Base-by-base conservation (phyloP, 2,888 invertebrate genomes). In the Drosophila kuntzei region DNA sequence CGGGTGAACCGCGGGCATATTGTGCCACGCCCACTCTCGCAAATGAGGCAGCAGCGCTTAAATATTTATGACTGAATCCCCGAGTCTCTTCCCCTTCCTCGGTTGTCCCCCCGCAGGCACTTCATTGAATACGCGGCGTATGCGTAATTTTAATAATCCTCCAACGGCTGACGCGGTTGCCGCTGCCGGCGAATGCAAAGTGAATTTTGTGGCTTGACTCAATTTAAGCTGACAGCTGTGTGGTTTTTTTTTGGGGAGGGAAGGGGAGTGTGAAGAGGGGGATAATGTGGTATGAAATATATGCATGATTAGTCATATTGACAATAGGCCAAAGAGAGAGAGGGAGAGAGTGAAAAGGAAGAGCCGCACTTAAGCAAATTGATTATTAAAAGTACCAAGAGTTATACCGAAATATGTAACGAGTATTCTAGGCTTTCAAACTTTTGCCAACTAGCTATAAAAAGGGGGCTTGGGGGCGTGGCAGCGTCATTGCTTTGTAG, bases 121-220 rank as follows among this genome's bases (percentile, higher is more conserved):
- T 83, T 87, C 78, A 84, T 87, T 83, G 80, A 71, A 87, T 84
- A 78, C 89, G 87, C 71, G 87, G 89, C 89, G 83, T 89, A 84
- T 87, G 79, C 83, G 89, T 89, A 87, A 87, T 84, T 84, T 84
- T 87, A 84, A 84, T 84, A 84, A 84, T 84, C 89, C 89, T 72
- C 68, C 64, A 83, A 89, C 77, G 70, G 67, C 74, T 71, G 61
- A 80, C 87, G 53, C 50, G 70, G 69, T 74, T 70, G 62, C 84
- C 87, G 53, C 50, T 46, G 53, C 50, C 43, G 68, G 82, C 81
- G 53, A 82, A 76, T 82, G 68, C 73, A 83, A 83, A 83, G 87
- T 84, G 87, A 89, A 89, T 83, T 87, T 71, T 87, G 83, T 72
- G 83, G 83, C 86, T 74, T 82, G 86, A 80, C 88, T 89, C 83